phyloP scores from a whole-genome alignment of 2,113 vertebrate genomes.

The Meleagris gallopavo region DNA sequence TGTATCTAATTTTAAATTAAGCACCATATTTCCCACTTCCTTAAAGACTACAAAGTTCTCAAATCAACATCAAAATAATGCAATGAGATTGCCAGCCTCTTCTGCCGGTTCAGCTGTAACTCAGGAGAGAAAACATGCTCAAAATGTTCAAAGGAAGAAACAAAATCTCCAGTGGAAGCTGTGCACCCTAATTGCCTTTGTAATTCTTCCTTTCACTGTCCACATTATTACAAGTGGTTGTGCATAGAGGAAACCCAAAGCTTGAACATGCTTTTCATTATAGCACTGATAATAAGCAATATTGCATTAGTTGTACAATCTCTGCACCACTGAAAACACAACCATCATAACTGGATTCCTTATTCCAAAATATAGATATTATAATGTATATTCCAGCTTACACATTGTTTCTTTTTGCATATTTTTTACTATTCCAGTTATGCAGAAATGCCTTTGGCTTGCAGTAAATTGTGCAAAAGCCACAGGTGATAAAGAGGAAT shows the following conservation, averaged over 20 bases:
- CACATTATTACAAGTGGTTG: background rate
- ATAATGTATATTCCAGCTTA: background rate
- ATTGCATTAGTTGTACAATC: background rate
- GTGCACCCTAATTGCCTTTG: background rate
- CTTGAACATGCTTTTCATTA: background rate
- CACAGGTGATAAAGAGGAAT: background rate
- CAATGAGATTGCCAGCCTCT: background rate
- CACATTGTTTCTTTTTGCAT: background rate
- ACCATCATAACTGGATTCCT: background rate
- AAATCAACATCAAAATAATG: background rate
- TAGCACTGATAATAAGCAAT: background rate
- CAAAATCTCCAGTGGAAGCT: background rate
- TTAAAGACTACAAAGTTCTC: background rate
- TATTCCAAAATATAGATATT: background rate
- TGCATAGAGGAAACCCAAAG: background rate
- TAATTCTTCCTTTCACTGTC: background rate
- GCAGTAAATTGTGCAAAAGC: background rate
- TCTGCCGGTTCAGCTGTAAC: background rate
- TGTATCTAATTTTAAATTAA: background rate
- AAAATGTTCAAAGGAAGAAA: background rate
- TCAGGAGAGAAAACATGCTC: background rate
- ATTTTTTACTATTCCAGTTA: background rate
- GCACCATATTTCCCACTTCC: background rate
- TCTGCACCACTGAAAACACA: background rate
- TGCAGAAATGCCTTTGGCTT: background rate